Conservation (phyloP, 1,140 invertebrate species). For the Atopsyche davidsoni region DNA sequence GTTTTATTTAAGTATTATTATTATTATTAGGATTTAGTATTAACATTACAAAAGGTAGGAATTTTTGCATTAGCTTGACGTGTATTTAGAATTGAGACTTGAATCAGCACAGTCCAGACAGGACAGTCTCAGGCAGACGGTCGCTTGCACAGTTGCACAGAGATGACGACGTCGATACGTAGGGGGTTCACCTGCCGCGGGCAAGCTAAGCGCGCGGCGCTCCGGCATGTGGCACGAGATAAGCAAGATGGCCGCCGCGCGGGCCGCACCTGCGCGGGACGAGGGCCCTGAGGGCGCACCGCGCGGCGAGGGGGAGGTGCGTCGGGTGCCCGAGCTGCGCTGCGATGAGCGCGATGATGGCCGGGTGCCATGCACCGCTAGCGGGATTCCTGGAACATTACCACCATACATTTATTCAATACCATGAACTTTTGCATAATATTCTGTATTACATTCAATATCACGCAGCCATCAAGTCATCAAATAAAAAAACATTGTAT, state of each 20-base stretch:
- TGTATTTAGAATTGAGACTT: not conserved
- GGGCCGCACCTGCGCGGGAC: conserved; percentile 80
- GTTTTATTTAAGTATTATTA: no score
- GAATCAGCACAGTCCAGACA: conserved; percentile 20
- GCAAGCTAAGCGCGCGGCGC: conserved; percentile 45
- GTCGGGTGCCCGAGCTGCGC: conserved; percentile 57
- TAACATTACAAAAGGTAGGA: no score
- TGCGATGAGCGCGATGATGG: conserved; percentile 65
- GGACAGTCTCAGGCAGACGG: conserved; percentile 47
- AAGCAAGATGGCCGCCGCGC: conserved; percentile 83
- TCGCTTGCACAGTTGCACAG: conserved; percentile 40
- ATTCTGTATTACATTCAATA: no score
- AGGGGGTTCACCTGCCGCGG: conserved; percentile 48
- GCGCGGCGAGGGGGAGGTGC: conserved; percentile 54
- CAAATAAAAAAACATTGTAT: no score
- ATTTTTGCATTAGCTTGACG: no score
- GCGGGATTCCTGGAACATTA: conserved; percentile 49
- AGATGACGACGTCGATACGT: conserved; percentile 43
- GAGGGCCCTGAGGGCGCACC: conserved; percentile 56
- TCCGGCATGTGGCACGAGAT: conserved; percentile 75
- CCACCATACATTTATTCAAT: not conserved
- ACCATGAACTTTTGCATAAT: no score
- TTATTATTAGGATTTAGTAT: no score
- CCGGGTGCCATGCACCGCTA: conserved; percentile 55
- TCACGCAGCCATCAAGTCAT: no score